These are phyloP conservation scores for Dynastes maya DNA, from an alignment of 2,888 invertebrate genomes.

Conservation along the genomic window DNA sequence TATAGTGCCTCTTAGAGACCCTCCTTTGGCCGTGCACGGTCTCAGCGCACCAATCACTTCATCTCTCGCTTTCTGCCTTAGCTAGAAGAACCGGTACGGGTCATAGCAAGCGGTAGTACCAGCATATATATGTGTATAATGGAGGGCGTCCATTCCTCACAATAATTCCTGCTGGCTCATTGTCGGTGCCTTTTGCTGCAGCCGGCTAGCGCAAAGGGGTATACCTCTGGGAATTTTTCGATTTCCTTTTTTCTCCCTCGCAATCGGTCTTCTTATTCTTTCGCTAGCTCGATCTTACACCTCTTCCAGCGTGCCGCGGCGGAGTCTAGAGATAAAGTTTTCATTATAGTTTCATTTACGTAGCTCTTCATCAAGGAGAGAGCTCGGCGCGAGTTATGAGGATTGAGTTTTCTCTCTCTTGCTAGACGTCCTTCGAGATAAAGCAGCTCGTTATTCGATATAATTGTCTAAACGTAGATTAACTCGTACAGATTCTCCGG, in stretches of 20 bases:
- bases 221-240: conserved; percentile 59
- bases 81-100: background rate
- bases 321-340: conserved; percentile 57
- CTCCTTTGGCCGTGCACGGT: conserved; percentile 42
- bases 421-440: conserved; percentile 19
- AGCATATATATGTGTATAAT: conserved; percentile 53
- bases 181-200: conserved; percentile 58
- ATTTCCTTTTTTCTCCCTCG: conserved; percentile 53
- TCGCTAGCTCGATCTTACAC: background rate
- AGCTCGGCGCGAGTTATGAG: background rate
- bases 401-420: conserved; percentile 16
- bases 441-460: conserved; percentile 37
- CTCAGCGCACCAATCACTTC: conserved; percentile 60
- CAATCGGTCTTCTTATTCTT: background rate
- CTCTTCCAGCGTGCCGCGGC: background rate
- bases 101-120: background rate
- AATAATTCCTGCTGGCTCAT: conserved; percentile 59
- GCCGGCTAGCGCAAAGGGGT: conserved; percentile 41
- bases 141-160: conserved; percentile 57
- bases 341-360: conserved; percentile 58
- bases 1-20: conserved; percentile 58
- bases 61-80: conserved; percentile 45
- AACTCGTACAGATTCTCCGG: conserved; percentile 16
- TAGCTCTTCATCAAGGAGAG: conserved; percentile 9
- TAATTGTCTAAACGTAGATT: conserved; percentile 36